A percentile compares a stretch with the other conserved stretches of the same genome.
Conservation (phyloP, 2,113 vertebrate genomes). For the Actenoides hombroni region DNA sequence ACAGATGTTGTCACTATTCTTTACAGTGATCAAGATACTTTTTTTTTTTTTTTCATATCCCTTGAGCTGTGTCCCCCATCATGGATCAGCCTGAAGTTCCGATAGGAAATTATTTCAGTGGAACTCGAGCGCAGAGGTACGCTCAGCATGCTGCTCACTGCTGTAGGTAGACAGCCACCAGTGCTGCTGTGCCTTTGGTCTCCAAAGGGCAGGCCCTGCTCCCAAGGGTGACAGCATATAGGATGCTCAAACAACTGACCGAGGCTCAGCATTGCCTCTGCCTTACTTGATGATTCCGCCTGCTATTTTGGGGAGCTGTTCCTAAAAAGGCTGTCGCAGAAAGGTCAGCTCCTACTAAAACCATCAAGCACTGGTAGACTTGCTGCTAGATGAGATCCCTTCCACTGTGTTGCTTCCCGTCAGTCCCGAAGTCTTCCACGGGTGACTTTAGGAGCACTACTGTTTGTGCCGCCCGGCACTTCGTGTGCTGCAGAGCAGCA, state of each 20-base stretch:
- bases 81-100: neutral
- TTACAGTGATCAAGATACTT: neutral
- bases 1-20: neutral
- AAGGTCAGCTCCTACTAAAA: neutral
- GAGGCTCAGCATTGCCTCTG: neutral
- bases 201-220: accelerated
- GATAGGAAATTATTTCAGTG: neutral
- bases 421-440: neutral
- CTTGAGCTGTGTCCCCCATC: neutral
- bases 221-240: accelerated
- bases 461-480: neutral
- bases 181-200: neutral
- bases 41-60: neutral
- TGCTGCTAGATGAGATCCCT: neutral
- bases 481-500: neutral
- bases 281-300: neutral
- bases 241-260: neutral
- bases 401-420: accelerated
- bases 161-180: neutral
- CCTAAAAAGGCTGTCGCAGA: neutral
- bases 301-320: neutral
- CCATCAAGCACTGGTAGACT: accelerated
- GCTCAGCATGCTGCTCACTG: accelerated
- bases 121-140: neutral
- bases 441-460: neutral